Percentiles rank a stretch among this genome's conserved stretches.
These are phyloP conservation scores for Halocynthia roretzi DNA, from an alignment of 23 tunicate genomes.

Conservation along the genomic window DNA sequence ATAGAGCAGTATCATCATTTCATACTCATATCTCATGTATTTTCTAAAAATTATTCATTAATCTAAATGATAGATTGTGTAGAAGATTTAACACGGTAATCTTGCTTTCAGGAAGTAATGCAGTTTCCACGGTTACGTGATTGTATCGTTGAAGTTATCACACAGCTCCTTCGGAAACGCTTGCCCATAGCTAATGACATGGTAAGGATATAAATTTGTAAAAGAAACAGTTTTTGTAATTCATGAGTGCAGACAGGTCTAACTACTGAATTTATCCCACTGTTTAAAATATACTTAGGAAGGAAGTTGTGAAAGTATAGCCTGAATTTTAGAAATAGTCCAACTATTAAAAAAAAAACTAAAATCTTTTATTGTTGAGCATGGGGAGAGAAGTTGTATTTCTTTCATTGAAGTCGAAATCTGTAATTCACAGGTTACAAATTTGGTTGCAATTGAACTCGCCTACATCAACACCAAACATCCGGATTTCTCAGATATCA, in stretches of 20 bases:
- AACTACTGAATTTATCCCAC: background rate
- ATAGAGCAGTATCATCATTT: no score
- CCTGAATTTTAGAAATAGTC: background rate
- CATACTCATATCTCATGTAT: no score
- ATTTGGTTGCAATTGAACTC: constrained; percentile 84
- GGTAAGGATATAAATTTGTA: constrained; percentile 27
- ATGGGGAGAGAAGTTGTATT: no score
- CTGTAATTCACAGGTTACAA: constrained; percentile 36
- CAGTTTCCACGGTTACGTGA: constrained; percentile 65
- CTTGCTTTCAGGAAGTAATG: constrained; percentile 42
- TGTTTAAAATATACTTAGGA: background rate
- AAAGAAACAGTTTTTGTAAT: background rate
- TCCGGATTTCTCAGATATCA: constrained; percentile 83
- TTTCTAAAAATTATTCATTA: no score
- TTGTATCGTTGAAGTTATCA: constrained; percentile 73
- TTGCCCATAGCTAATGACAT: constrained; percentile 81
- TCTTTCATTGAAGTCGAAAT: no score
- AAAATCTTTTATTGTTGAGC: no score
- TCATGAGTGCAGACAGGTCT: background rate
- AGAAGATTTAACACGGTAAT: background rate
- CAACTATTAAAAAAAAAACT: no score
- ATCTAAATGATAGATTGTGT: background rate
- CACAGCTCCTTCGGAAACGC: constrained; percentile 52
- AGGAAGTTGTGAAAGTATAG: background rate
- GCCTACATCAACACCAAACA: constrained; percentile 96